Evolutionary conservation across 2,113 vertebrate species (phyloP).

Genomic region (Lipophrys pholis): DNA sequence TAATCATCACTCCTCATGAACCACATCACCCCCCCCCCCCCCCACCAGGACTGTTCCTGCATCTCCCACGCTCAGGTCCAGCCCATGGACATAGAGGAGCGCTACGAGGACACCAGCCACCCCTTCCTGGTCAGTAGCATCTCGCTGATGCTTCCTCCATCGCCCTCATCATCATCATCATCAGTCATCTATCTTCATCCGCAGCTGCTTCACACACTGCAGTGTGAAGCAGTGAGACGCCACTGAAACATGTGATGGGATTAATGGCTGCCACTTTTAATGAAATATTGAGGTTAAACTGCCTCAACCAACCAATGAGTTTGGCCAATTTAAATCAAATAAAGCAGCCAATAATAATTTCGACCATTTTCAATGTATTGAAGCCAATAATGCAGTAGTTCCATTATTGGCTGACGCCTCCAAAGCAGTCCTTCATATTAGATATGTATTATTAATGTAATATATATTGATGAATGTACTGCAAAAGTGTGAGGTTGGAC

Average conservation of each 20-base stretch:
- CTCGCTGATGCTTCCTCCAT: conserved; percentile 39
- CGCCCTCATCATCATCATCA: neutral
- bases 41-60: conserved; percentile 94
- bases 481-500: neutral
- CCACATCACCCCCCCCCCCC: conserved; percentile 44
- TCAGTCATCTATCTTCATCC: neutral
- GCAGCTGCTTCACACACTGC: neutral
- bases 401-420: neutral
- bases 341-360: too few species aligned
- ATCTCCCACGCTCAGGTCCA: conserved; percentile 94
- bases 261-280: too few species aligned
- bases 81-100: conserved; percentile 90
- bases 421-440: conserved; percentile 6
- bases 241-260: too few species aligned
- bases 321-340: too few species aligned
- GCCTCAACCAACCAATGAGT: too few species aligned
- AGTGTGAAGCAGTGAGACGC: neutral
- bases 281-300: too few species aligned
- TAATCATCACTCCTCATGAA: too few species aligned
- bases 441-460: conserved; percentile 19
- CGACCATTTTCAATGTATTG: too few species aligned
- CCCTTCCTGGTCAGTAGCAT: conserved; percentile 89
- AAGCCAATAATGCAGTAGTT: too few species aligned
- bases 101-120: conserved; percentile 87
- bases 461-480: conserved; percentile 22